Base-by-base conservation (phyloP, 2,113 vertebrate genomes). In the Rhinoptilus africanus region DNA sequence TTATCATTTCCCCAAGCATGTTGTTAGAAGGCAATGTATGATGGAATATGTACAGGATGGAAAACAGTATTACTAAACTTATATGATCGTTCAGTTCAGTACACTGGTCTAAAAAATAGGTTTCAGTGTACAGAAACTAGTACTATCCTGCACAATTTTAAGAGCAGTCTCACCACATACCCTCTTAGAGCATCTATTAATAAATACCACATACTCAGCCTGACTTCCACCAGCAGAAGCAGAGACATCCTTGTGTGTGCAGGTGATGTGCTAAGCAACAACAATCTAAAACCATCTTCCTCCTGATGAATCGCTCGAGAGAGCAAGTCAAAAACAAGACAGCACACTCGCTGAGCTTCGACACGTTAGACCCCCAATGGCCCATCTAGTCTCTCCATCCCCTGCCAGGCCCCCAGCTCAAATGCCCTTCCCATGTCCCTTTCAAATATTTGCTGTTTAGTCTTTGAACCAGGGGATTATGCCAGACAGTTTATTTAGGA, bases 291-390 rank as follows among this genome's bases (percentile, higher is more conserved):
- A 34, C 45, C 10, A 1, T 14, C 18, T 63, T 41, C 35, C 8
- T 78, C 18, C 86, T 30, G 17, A 27, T 15, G 34, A 50, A 6
- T 51, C 6, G 35, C 64, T 80, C 18, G 23, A 57, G 64, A 45
- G 34, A 93, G 28, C 12, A 59, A 64, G 57, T 50, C 11, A 56
- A 89, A 94, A 87, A 22, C 14, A 47, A 1, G 22, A 43, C 13
- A 34, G 43, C 3, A 0, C 2, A 6, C 59, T 78, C 14, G 1
- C 20, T n/a, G 39, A 51, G 24, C 28, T 59, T 47, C 5, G 7
- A 41, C 77, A 8, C 1, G 0, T 1, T 1, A 28, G 16, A 7
- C 4, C 12, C 19, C 47, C 23, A 41, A 2, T 14, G 20, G 15
- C 18, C 43, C 22, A 28, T 28, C 54, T 51, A 12, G 37, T 32